These are phyloP conservation scores for Zaprionus inermis DNA, from an alignment of 1,140 invertebrate species.

Conservation along the genomic window DNA sequence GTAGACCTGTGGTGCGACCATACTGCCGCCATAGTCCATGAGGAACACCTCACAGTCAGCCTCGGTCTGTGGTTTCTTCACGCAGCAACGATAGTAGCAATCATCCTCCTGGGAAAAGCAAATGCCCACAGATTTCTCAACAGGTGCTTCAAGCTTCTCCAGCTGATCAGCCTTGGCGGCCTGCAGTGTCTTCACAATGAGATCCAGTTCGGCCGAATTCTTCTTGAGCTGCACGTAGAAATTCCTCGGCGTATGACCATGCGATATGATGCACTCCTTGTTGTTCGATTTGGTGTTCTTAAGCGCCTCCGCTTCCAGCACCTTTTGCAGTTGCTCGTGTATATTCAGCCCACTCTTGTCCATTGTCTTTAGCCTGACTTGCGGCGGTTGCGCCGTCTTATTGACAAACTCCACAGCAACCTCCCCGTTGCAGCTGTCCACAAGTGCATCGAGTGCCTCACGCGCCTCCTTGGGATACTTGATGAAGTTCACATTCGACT, in stretches of 20 bases:
- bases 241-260: conserved; percentile 88
- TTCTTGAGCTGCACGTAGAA: conserved; percentile 90
- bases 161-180: conserved; percentile 13
- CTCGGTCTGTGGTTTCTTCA: conserved; percentile 86
- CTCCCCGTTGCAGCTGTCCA: conserved; percentile 76
- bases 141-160: background rate
- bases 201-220: conserved; percentile 86
- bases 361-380: conserved; percentile 54
- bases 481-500: conserved; percentile 60
- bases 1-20: conserved; percentile 85
- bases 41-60: conserved; percentile 87
- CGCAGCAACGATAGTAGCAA: conserved; percentile 88
- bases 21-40: conserved; percentile 90
- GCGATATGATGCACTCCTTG: conserved; percentile 85
- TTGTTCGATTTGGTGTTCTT: conserved; percentile 37
- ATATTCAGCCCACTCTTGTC: conserved; percentile 58
- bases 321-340: conserved; percentile 59
- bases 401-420: conserved; percentile 70
- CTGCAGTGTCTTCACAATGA: conserved; percentile 86
- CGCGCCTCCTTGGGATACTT: conserved; percentile 49
- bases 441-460: conserved; percentile 55
- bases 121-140: conserved; percentile 84
- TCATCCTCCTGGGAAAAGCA: conserved; percentile 88
- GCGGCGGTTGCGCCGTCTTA: conserved; percentile 40
- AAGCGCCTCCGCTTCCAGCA: conserved; percentile 45